Evolutionary conservation across 2,797 vertebrate genomes (phyloP).

Genomic region (Rhadinocentrus ornatus): DNA sequence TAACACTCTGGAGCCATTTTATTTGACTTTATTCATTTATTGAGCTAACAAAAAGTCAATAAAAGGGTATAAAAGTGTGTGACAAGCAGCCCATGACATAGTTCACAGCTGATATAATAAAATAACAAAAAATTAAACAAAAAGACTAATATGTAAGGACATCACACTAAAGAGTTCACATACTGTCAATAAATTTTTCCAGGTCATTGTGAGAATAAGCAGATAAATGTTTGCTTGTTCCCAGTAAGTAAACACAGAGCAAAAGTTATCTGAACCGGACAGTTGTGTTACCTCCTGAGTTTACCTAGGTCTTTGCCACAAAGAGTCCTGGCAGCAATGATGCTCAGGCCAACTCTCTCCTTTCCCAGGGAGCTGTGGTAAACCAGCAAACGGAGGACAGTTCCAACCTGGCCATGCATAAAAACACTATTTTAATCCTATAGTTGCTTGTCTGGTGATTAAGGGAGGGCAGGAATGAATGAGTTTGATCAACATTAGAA

Average conservation of each 20-base stretch:
- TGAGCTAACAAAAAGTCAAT: neutral
- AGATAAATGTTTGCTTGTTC: conserved; percentile 11
- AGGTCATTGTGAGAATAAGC: conserved; percentile 42
- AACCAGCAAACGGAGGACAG: conserved; percentile 20
- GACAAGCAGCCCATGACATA: neutral
- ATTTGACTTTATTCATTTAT: neutral
- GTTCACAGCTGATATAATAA: too few species aligned
- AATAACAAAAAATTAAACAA: neutral
- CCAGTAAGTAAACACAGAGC: neutral
- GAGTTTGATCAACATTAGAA: conserved; percentile 51
- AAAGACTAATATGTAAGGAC: neutral
- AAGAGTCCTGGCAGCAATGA: conserved; percentile 10
- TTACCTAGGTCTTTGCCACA: neutral
- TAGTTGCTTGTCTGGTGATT: conserved; percentile 38
- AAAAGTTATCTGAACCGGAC: conserved; percentile 14
- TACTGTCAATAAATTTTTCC: conserved; percentile 50
- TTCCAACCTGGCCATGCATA: neutral
- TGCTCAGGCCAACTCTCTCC: conserved; percentile 1
- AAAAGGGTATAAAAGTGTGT: neutral
- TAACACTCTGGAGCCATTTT: neutral
- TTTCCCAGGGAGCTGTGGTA: conserved; percentile 10
- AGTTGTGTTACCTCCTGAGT: neutral
- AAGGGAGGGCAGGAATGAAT: conserved; percentile 49
- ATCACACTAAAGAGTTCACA: conserved; percentile 40
- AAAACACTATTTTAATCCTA: conserved; percentile 38